Evolutionary conservation across 1,140 invertebrate genomes (phyloP), one percentile per base, ranked within the genome.

Genomic region (Eurosta solidaginis): DNA sequence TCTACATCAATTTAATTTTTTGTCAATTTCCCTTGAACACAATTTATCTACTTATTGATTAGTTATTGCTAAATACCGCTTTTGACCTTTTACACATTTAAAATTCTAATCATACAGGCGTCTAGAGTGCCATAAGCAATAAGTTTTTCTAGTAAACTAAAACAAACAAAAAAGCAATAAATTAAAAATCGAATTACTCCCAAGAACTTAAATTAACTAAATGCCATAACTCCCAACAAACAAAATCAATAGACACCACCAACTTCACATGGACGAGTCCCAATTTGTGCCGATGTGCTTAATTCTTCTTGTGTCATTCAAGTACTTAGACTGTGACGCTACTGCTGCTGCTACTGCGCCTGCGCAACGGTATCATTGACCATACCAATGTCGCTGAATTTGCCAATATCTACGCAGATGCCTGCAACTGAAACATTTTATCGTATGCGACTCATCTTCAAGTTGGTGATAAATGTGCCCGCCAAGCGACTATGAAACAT

Each of bases 381-480:
- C n/a, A 20, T 20, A n/a, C 45, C 45, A 47, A 17, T 9, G 9
- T n/a, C 14, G 33, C 1, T 68, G 59, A 29, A 5, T 68, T 40
- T 20, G 33, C 59, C n/a, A 68, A 22, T 68, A 40, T 68, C 59
- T 68, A 68, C 59, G 59, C 59, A 63, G 54, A 3, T 29, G 27
- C 27, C 27, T 29, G n/a, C n/a, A n/a, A n/a, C 17, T 29, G 29
- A 36, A 36, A 10, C 29, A 22, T 33, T 29, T 68, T 40, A 68
- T 68, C 59, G 59, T 9, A 14, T n/a, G 59, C 33, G 7, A n/a
- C 2, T 22, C 59, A 68, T 40, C 59, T 36, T 17, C 40, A 40
- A 40, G 33, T 17, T 33, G 9, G 29, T 68, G 59, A 68, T 68
- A 68, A 68, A 68, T 68, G 33, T 68, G 59, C 33, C 59, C 59